Base-by-base conservation (phyloP, 1,140 invertebrate genomes). In the Ridgeia piscesae region DNA sequence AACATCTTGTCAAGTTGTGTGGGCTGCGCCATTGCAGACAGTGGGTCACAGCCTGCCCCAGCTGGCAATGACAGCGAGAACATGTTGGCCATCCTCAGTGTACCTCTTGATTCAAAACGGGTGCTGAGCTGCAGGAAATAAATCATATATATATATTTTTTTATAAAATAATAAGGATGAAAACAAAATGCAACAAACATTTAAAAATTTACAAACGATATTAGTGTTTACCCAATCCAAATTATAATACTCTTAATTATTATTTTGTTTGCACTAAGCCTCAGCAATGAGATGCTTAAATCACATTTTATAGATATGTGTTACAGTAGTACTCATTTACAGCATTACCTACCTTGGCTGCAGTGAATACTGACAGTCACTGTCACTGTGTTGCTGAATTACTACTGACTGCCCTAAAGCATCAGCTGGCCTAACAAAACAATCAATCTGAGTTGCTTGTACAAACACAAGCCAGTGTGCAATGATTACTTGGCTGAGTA, bases 1-100 rank as follows among this genome's bases (percentile, higher is more conserved):
- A 96, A 92, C 91, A 95, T 92, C 92, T 96, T 96, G 89, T 96
- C 95, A 33, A 95, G 92, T 92, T 95, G 95, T 88, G 94, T 95
- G 91, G 95, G 93, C 27, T 93, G 88, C 88, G 91, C 48, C 48
- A 92, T 42, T 33, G 34, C 34, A 88, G 92, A 33, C 35, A 89
- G 34, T 88, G 58, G 27, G 58, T 77, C 58, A 21, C 58, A 77
- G 58, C 17, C 58, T 77, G 58, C 58, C 14, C 58, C 58, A 17
- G 27, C 58, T 77, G 58, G 58, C 58, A 77, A 21, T 21, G 58
- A 77, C 58, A 77, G 58, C 58, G 58, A 77, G 58, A 77, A 77
- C 58, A 77, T 77, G 27, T 77, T 77, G 0, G 58, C 58, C 58
- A 77, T 77, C 58, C 27, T 77, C 58, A 77, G 27, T 77, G 14